Evolutionary conservation across 2,888 invertebrate species (phyloP).

Genomic region (Scotopteryx bipunctaria): DNA sequence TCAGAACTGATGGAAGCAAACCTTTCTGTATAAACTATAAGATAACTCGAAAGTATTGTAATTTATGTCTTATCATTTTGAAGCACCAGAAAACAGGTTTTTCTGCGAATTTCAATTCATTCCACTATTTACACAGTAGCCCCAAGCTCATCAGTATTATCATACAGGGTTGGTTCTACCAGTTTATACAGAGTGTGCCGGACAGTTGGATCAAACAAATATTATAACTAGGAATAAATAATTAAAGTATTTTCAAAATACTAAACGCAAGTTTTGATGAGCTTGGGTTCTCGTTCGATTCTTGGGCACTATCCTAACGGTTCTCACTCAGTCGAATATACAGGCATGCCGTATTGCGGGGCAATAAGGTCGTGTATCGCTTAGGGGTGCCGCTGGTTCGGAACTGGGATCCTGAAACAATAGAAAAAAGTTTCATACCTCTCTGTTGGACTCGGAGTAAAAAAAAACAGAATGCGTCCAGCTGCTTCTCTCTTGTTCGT

Average conservation of each 20-base stretch:
- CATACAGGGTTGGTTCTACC: neutral
- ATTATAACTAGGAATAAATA: slow-evolving; percentile 2
- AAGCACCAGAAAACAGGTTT: neutral
- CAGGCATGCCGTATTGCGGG: slow-evolving; percentile 29
- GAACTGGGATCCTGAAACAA: slow-evolving; percentile 65
- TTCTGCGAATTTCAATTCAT: neutral
- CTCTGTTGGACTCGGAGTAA: too few species aligned
- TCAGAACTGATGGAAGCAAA: too few species aligned
- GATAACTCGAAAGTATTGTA: too few species aligned
- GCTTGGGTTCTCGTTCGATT: slow-evolving; percentile 8
- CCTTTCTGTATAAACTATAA: too few species aligned
- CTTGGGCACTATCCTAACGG: slow-evolving; percentile 13
- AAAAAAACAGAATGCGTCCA: too few species aligned
- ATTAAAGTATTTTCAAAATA: neutral
- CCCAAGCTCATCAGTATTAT: neutral
- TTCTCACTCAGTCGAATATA: slow-evolving; percentile 41
- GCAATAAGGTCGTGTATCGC: slow-evolving; percentile 40
- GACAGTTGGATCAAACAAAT: too few species aligned
- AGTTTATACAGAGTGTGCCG: neutral
- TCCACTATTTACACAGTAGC: neutral
- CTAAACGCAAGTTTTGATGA: neutral
- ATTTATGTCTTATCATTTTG: too few species aligned
- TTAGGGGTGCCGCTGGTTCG: slow-evolving; percentile 72
- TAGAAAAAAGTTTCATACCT: too few species aligned
- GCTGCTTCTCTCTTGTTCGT: too few species aligned